A percentile compares a stretch with the other conserved stretches of the same genome.
Evolutionary conservation across 2,888 invertebrate species (phyloP).

Genomic region (Drosophila differens): DNA sequence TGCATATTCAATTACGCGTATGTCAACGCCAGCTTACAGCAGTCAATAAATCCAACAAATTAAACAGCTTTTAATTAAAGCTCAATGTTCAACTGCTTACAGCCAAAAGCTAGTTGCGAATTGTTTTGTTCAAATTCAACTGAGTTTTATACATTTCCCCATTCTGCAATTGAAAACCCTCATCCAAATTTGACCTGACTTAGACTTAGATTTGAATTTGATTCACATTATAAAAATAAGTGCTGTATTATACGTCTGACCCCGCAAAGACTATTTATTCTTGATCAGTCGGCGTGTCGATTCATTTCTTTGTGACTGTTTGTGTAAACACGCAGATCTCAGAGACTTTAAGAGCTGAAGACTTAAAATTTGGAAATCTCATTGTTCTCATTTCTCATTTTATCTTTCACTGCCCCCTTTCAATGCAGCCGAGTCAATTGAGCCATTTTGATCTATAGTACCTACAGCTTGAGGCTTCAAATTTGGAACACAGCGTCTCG

Average conservation of each 20-base stretch:
- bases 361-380: not conserved
- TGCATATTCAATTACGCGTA: conserved; percentile 70
- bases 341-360: not conserved
- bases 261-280: not conserved
- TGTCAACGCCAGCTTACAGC: conserved; percentile 12
- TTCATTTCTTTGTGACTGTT: not conserved
- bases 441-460: no score
- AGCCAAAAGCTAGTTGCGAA: not conserved
- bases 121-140: conserved; percentile 8
- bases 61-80: conserved; percentile 2
- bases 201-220: not conserved
- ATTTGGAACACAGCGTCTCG: no score
- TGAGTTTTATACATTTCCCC: not conserved
- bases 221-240: not conserved
- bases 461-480: no score
- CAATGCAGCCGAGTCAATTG: no score
- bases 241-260: not conserved
- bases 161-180: not conserved
- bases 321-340: not conserved
- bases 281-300: no score
- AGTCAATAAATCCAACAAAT: conserved; percentile 16
- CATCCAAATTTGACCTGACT: not conserved
- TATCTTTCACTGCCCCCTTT: no score
- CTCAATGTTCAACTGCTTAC: not conserved
- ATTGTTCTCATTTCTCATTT: no score